Evolutionary conservation across 1,140 invertebrate species (phyloP).

Genomic region (Bradysia coprophila): DNA sequence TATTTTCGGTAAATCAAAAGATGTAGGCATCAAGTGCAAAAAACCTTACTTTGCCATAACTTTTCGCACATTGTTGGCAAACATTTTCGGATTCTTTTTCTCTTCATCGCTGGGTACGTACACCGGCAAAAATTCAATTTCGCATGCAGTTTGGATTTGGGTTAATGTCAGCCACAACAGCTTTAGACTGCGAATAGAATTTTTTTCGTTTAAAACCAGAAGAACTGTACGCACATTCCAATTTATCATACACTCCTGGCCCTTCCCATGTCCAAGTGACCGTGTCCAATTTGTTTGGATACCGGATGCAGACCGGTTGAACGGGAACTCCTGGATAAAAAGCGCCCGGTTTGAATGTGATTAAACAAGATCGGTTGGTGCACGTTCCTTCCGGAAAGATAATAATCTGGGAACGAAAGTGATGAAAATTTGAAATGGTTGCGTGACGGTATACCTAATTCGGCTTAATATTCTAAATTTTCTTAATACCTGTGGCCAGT

Average conservation of each 20-base stretch:
- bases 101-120: conserved; percentile 77
- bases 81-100: conserved; percentile 71
- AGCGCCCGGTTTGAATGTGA: conserved; percentile 88
- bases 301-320: conserved; percentile 82
- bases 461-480: neutral
- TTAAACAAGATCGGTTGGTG: conserved; percentile 81
- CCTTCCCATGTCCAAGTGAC: conserved; percentile 97
- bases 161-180: conserved; percentile 80
- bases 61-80: conserved; percentile 74
- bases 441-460: neutral
- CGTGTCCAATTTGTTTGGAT: conserved; percentile 81
- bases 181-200: conserved; percentile 47
- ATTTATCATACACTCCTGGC: conserved; percentile 81
- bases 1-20: neutral
- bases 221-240: no score
- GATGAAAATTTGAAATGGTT: neutral
- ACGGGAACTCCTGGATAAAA: conserved; percentile 88
- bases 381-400: conserved; percentile 95
- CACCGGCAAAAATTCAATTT: conserved; percentile 89
- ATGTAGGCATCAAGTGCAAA: no score
- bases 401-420: conserved; percentile 42
- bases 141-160: conserved; percentile 74
- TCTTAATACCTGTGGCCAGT: conserved; percentile 69
- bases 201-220: no score
- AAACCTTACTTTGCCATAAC: conserved; percentile 76